Conservation (phyloP, 92 coral and sea anemone species). For the Zoanthus sociatus region DNA sequence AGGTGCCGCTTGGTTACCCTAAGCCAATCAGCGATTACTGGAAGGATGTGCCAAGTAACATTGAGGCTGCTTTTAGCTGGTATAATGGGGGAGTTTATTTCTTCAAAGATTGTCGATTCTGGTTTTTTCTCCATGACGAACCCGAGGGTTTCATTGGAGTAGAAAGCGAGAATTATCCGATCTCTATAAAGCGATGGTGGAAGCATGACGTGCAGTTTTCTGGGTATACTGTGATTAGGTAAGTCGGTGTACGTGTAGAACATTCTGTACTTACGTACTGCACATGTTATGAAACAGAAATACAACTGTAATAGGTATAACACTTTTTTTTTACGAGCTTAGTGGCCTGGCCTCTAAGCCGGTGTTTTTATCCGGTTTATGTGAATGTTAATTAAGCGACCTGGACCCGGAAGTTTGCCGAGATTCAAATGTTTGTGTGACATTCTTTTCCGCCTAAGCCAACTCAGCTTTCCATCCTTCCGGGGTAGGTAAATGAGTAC, state of each 20-base stretch:
- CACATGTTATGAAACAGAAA: no score
- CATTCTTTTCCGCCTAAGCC: no score
- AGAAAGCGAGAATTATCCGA: conserved; percentile 66
- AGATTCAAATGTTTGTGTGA: no score
- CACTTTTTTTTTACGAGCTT: no score
- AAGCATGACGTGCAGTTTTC: conserved; percentile 34
- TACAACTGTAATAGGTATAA: no score
- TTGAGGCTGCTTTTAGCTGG: conserved; percentile 90
- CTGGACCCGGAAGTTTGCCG: no score
- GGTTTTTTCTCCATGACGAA: conserved; percentile 76
- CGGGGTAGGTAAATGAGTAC: no score
- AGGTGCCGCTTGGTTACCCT: conserved; percentile 82
- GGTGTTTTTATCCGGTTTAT: no score
- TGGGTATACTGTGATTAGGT: conserved; percentile 78
- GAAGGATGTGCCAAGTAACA: conserved; percentile 78
- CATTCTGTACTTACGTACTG: no score
- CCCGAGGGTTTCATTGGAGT: conserved; percentile 55
- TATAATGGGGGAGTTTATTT: conserved; percentile 92
- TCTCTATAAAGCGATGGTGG: conserved; percentile 81
- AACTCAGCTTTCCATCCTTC: no score
- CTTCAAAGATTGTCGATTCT: conserved; percentile 79
- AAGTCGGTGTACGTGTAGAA: neutral
- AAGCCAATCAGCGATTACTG: conserved; percentile 74
- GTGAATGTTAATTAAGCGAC: no score
- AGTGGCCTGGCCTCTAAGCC: no score